Conservation (phyloP, 2,888 invertebrate species). For the Hirtodrosophila trivittata region DNA sequence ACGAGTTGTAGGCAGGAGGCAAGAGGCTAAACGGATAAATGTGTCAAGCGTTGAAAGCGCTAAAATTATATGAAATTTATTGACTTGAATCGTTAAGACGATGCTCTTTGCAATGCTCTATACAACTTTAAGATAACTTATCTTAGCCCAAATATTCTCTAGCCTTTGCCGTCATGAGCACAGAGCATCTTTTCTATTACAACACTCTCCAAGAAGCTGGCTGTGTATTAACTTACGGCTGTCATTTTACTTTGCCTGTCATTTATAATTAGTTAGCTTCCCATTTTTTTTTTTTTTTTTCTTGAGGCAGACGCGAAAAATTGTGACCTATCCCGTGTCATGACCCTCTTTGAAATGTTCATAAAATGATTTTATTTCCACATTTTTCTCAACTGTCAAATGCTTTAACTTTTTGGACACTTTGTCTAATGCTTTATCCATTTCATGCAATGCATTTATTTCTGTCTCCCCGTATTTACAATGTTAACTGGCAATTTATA, state of each 20-base stretch:
- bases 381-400: background rate
- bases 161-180: no score
- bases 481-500: slow-evolving; percentile 47
- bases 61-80: slow-evolving; percentile 49
- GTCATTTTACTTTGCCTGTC: slow-evolving; percentile 40
- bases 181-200: no score
- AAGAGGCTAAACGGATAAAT: slow-evolving; percentile 39
- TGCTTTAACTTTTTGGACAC: slow-evolving; percentile 28
- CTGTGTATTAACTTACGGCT: slow-evolving; percentile 47
- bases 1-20: slow-evolving; percentile 12
- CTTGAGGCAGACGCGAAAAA: slow-evolving; percentile 25
- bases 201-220: no score
- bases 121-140: background rate
- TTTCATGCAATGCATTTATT: slow-evolving; percentile 13
- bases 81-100: slow-evolving; percentile 19
- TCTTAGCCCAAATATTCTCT: background rate
- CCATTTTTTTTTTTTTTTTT: slow-evolving; percentile 31
- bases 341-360: slow-evolving; percentile 11
- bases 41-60: slow-evolving; percentile 45
- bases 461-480: slow-evolving; percentile 14
- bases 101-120: background rate
- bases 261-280: slow-evolving; percentile 52
- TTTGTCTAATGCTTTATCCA: slow-evolving; percentile 27
- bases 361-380: no score
- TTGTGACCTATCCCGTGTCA: slow-evolving; percentile 40